Percentiles rank a stretch among this genome's conserved stretches.
Evolutionary conservation across 1,140 invertebrate species (phyloP).

Genomic region (Tribolium castaneum): DNA sequence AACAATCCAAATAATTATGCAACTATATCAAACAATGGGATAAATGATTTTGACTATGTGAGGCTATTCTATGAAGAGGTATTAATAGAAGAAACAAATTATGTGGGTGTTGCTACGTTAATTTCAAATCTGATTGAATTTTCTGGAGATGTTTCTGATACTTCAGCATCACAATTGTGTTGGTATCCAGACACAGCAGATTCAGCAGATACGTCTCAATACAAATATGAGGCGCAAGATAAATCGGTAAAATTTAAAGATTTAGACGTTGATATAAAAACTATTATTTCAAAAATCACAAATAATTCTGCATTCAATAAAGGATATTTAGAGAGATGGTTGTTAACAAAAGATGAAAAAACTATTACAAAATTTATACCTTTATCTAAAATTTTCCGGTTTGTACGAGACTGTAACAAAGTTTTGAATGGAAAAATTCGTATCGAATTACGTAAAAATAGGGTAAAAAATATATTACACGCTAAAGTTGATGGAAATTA

Average conservation of each 20-base stretch:
- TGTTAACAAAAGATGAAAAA: constrained; percentile 20
- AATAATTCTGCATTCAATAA: constrained; percentile 20
- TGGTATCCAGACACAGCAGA: constrained; percentile 44
- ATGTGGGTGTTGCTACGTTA: constrained; percentile 39
- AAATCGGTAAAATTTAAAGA: constrained; percentile 35
- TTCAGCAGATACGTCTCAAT: constrained; percentile 38
- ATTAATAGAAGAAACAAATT: constrained; percentile 44
- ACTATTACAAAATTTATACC: constrained; percentile 13
- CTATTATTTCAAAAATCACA: constrained; percentile 15
- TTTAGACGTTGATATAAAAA: constrained; percentile 38
- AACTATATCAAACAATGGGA: constrained; percentile 36
- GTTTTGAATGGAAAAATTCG: constrained; percentile 36
- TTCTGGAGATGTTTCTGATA: constrained; percentile 42
- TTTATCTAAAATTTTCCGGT: constrained; percentile 16
- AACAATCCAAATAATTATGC: constrained; percentile 37
- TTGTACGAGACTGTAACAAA: constrained; percentile 24
- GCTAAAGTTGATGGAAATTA: constrained; percentile 31
- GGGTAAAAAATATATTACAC: constrained; percentile 35
- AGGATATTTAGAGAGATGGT: constrained; percentile 15
- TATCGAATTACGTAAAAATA: constrained; percentile 36
- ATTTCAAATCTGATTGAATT: constrained; percentile 46
- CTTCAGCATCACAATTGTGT: constrained; percentile 38
- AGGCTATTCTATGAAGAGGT: constrained; percentile 35
- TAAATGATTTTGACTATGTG: constrained; percentile 36
- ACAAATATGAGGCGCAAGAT: constrained; percentile 31